phyloP scores from a whole-genome alignment of 2,797 vertebrate species.

The Catostomus latipinnis region DNA sequence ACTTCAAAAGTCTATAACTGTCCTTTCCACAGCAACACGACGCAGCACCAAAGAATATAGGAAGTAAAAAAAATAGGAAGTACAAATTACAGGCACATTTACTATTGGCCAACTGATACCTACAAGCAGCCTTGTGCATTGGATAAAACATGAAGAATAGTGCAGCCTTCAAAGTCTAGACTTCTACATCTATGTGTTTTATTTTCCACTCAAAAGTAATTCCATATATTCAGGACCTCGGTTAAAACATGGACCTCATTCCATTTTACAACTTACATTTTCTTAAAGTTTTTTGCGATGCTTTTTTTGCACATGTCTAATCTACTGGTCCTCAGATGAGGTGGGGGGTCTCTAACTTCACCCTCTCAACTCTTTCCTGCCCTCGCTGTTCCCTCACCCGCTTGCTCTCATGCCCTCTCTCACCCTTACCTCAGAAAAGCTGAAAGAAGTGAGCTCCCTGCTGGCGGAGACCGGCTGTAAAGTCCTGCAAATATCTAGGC shows the following conservation, averaged over 20 bases:
- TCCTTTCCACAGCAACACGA: neutral
- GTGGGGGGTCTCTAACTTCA: conserved; percentile 28
- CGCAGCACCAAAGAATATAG: neutral
- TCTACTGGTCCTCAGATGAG: conserved; percentile 55
- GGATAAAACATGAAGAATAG: too few species aligned
- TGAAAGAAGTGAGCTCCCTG: conserved; percentile 84
- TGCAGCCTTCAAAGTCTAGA: neutral
- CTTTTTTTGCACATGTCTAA: conserved; percentile 60
- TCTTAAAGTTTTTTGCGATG: conserved; percentile 47
- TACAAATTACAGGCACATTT: neutral
- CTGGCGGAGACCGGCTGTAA: conserved; percentile 79
- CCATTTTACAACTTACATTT: conserved; percentile 35
- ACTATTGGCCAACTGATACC: neutral
- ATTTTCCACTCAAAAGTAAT: neutral
- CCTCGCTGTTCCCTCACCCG: conserved; percentile 4
- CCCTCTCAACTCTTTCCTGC: neutral
- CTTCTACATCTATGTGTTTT: neutral
- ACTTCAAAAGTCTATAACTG: neutral
- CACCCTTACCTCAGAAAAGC: conserved; percentile 81
- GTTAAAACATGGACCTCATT: conserved; percentile 28
- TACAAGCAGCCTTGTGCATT: neutral
- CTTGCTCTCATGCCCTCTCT: conserved; percentile 11
- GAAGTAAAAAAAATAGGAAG: neutral
- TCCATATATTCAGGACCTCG: conserved; percentile 11
- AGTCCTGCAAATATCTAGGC: conserved; percentile 80